Base-by-base conservation (phyloP, 2,113 vertebrate genomes). In the Hypanus sabinus region DNA sequence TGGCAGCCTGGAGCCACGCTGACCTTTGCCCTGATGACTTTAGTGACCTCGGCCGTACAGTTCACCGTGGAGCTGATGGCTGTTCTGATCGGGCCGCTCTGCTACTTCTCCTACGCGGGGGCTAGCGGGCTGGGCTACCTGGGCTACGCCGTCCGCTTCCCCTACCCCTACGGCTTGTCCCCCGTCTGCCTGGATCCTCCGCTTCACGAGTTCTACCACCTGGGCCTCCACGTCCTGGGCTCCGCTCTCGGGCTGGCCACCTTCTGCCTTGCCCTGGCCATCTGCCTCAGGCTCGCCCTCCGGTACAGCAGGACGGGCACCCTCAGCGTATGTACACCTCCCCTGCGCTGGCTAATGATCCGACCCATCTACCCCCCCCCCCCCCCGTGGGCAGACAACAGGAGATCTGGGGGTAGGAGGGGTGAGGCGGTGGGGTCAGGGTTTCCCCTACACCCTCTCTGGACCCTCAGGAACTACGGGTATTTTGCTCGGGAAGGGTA, bases 1-100 rank as follows among this genome's bases (percentile, higher is more conserved):
- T 95, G 97, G 94, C 95, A 96, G 95, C 95, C 95, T 95, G 96
- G 96, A 94, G 94, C 95, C 38, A 77, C 93, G 38, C 96, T 96
- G 57, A 88, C 93, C 93, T 95, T 96, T 7, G 75, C 95, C 95
- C 94, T 95, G 38, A 94, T 95, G 95, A 96, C 94, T 94, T 75
- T 95, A 71, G 65, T 92, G 1, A 94, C 94, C 8, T 20, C 95
- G 27, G 94, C 95, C 0, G 73, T 96, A n/a, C 96, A 96, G 70
- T 95, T 96, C 92, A 85, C 92, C 65, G 18, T 96, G 12, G 95
- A 96, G 11, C 7, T 96, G 95, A 70, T 94, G 77, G 95, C 95
- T 33, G 94, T 94, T 62, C 94, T 96, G 60, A 95, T 96, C 0
- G 95, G 96, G 22, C 96, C 95, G 0, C 95, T 92, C 14, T 95